These are phyloP conservation scores for Cebidichthys violaceus DNA, from an alignment of 2,113 vertebrate genomes.

Conservation along the genomic window DNA sequence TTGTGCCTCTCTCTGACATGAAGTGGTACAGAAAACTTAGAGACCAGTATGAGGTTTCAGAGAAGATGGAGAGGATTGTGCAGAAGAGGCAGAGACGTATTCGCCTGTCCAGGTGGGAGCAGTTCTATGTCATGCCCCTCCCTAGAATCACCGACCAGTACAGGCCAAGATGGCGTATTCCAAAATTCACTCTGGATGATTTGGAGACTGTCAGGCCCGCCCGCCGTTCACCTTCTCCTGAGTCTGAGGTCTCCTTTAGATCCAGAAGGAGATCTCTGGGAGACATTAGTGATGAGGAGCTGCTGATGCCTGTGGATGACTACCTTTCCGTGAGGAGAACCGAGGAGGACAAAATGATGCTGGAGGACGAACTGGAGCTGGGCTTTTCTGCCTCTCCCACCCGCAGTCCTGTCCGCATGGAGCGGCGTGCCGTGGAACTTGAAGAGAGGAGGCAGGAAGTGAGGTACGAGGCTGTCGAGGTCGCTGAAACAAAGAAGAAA, in stretches of 20 bases:
- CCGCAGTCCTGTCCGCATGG: conserved; percentile 90
- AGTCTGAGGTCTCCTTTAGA: conserved; percentile 89
- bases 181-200: conserved; percentile 94
- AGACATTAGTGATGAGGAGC: conserved; percentile 94
- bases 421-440: conserved; percentile 84
- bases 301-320: conserved; percentile 91
- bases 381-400: conserved; percentile 97
- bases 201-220: conserved; percentile 95
- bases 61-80: conserved; percentile 90
- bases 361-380: conserved; percentile 96
- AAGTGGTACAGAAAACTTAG: conserved; percentile 97
- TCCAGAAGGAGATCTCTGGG: conserved; percentile 93
- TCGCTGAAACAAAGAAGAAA: conserved; percentile 84
- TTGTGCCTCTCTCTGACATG: conserved; percentile 97
- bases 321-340: conserved; percentile 91
- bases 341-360: conserved; percentile 91
- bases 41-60: conserved; percentile 94
- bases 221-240: conserved; percentile 89
- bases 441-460: conserved; percentile 84
- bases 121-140: conserved; percentile 97
- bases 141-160: conserved; percentile 98
- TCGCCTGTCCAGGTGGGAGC: conserved; percentile 98
- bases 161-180: conserved; percentile 96
- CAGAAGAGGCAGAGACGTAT: conserved; percentile 96
- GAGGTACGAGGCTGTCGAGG: conserved; percentile 85